phyloP scores from a whole-genome alignment of 2,888 invertebrate species.

The Acleris cristana region DNA sequence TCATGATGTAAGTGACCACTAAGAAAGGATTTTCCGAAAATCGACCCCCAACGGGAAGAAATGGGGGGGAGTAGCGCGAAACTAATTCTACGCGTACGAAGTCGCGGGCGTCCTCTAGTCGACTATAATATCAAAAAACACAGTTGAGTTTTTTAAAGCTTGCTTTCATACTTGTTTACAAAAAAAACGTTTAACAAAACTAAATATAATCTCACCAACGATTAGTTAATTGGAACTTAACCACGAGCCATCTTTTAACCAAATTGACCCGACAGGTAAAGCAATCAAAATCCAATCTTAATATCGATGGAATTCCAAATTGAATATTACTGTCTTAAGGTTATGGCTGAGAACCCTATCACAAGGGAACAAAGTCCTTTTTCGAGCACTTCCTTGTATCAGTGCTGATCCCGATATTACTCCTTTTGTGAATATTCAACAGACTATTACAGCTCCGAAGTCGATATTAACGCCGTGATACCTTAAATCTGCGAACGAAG shows the following conservation, averaged over 20 bases:
- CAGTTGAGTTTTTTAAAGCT: no score
- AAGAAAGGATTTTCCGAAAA: no score
- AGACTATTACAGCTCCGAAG: constrained; percentile 13
- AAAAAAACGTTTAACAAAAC: no score
- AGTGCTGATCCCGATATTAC: constrained; percentile 24
- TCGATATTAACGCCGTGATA: constrained; percentile 13
- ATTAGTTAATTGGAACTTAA: background rate
- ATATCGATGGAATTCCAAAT: constrained; percentile 40
- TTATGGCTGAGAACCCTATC: background rate
- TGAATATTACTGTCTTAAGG: constrained; percentile 35
- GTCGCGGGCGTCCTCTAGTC: no score
- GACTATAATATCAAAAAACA: no score
- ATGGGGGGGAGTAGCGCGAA: no score
- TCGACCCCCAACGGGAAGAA: no score
- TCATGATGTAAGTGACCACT: no score
- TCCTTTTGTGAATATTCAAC: constrained; percentile 39
- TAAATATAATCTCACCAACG: no score
- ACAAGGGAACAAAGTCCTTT: background rate
- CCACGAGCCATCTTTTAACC: background rate
- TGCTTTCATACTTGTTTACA: no score
- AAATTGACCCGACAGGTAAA: constrained; percentile 17
- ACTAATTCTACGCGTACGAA: no score
- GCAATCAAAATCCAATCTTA: constrained; percentile 43
- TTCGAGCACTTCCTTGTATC: constrained; percentile 7
- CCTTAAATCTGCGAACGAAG: constrained; percentile 11